These are phyloP conservation scores for Ictidomys tridecemlineatus DNA, from an alignment of 2,113 vertebrate genomes.

Conservation along the genomic window DNA sequence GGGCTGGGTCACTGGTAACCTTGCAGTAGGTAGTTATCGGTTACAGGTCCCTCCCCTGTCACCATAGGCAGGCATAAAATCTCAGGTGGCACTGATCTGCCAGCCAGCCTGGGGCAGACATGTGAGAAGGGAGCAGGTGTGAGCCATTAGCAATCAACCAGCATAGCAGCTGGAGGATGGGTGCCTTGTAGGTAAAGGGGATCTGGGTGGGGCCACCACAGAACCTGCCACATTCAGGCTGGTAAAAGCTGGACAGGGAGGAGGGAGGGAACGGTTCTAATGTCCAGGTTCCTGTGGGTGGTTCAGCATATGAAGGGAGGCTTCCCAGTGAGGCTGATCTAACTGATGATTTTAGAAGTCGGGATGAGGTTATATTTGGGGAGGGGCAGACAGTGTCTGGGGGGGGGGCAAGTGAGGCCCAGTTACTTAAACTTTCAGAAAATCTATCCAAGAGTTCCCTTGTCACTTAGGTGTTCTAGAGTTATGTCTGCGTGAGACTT, in stretches of 20 bases:
- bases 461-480: not conserved
- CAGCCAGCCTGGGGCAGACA: not conserved
- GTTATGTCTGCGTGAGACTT: not conserved
- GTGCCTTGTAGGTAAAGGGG: not conserved
- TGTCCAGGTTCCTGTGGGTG: not conserved
- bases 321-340: not conserved
- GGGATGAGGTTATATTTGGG: not conserved
- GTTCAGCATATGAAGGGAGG: not conserved
- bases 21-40: not conserved
- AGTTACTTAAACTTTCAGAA: not conserved
- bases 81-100: not conserved
- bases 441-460: not conserved
- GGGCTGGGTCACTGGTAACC: fast-evolving
- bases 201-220: fast-evolving
- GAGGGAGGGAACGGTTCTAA: not conserved
- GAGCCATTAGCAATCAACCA: not conserved
- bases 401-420: not conserved
- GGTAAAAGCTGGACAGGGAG: not conserved
- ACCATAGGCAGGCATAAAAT: not conserved
- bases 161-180: not conserved
- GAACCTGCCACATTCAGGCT: not conserved
- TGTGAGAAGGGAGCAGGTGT: not conserved
- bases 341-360: not conserved
- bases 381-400: not conserved
- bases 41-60: not conserved